phyloP scores from a whole-genome alignment of 2,113 vertebrate genomes.

The Neomonachus schauinslandi region DNA sequence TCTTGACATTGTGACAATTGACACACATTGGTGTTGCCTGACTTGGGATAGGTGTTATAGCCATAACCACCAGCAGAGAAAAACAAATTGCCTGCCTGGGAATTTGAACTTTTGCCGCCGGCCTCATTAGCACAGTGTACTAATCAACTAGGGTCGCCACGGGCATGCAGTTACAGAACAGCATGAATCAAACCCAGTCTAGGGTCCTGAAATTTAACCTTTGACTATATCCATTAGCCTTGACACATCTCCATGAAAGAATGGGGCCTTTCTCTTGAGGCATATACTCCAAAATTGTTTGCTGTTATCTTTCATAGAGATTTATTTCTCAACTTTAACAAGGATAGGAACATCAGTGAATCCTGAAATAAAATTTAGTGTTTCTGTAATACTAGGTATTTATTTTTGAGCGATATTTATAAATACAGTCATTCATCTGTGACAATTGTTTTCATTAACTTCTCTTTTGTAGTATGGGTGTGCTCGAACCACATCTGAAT shows the following conservation, averaged over 20 bases:
- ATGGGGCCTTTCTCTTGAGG: constrained; percentile 49
- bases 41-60: constrained; percentile 9
- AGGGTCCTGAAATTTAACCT: constrained; percentile 55
- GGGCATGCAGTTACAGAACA: constrained; percentile 65
- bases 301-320: background rate
- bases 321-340: constrained; percentile 50
- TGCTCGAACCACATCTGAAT: constrained; percentile 9
- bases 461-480: background rate
- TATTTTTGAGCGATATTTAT: constrained; percentile 27
- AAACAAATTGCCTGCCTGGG: constrained; percentile 74
- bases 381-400: constrained; percentile 31
- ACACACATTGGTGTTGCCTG: constrained; percentile 45
- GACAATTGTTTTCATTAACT: constrained; percentile 11
- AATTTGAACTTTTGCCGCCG: constrained; percentile 73
- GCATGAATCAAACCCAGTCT: constrained; percentile 59
- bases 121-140: constrained; percentile 57
- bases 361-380: constrained; percentile 41
- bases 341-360: constrained; percentile 14
- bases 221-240: constrained; percentile 57
- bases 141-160: constrained; percentile 61
- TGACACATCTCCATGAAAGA: constrained; percentile 1
- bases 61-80: constrained; percentile 62
- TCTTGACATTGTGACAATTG: background rate
- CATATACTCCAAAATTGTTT: background rate
- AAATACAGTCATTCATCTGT: background rate